These are phyloP conservation scores for Enteromius paludinosus DNA, from an alignment of 2,797 vertebrate genomes.

Conservation along the genomic window DNA sequence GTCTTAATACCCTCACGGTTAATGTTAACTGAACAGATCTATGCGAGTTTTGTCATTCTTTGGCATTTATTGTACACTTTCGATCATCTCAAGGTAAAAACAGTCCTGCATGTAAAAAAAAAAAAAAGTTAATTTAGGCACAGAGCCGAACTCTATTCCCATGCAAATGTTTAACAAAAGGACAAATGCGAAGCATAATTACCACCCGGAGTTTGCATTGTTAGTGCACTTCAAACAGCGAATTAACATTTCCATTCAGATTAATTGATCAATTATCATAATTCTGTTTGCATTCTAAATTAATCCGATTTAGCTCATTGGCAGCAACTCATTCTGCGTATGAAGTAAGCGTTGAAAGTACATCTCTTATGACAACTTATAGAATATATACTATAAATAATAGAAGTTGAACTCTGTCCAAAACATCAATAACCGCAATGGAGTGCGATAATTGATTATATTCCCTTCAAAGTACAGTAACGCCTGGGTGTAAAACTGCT, in stretches of 20 bases:
- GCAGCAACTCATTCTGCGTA: not conserved
- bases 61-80: not conserved
- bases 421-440: not conserved
- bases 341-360: not conserved
- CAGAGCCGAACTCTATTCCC: not conserved
- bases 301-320: constrained; percentile 37
- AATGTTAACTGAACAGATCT: not conserved
- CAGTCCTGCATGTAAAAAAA: not conserved
- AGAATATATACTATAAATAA: too few relatives aligned
- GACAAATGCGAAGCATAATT: constrained; percentile 50
- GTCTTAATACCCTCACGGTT: not conserved
- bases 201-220: constrained; percentile 55
- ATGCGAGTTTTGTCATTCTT: not conserved
- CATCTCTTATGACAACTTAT: too few relatives aligned
- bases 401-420: not conserved
- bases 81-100: not conserved
- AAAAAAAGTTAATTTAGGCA: not conserved
- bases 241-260: constrained; percentile 63
- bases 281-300: constrained; percentile 62
- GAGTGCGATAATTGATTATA: not conserved
- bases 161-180: constrained; percentile 43
- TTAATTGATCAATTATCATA: constrained; percentile 59
- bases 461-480: not conserved
- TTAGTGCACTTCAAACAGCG: constrained; percentile 54
- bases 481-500: not conserved